These are phyloP conservation scores for Caenorhabditis angaria DNA, from an alignment of 2,888 invertebrate genomes.

Conservation along the genomic window DNA sequence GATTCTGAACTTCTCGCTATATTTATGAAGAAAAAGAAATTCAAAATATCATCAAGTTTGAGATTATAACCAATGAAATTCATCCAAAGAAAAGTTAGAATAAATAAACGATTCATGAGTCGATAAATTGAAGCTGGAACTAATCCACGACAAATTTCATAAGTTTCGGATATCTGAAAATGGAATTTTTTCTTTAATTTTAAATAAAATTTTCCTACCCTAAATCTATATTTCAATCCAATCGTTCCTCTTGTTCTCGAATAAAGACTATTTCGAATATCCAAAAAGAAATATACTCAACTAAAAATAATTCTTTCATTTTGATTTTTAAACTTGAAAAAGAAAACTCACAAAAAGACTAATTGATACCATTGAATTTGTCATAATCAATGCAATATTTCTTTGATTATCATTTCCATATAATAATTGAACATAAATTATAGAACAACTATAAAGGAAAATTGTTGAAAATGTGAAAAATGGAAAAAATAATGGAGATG, in stretches of 20 bases:
- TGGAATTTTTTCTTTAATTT: too few species aligned
- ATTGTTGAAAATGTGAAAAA: background rate
- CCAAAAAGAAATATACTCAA: background rate
- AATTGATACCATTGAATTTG: background rate
- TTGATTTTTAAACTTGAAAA: background rate
- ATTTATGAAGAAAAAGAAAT: background rate
- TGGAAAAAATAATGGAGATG: background rate
- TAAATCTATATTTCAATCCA: background rate
- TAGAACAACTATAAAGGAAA: background rate
- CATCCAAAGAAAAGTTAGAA: background rate
- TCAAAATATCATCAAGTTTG: background rate
- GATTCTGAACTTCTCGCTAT: background rate
- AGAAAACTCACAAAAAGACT: background rate
- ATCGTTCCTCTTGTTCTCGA: background rate
- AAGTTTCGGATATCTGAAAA: background rate
- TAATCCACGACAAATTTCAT: constrained; percentile 1
- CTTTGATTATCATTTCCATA: background rate
- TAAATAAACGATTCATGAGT: background rate
- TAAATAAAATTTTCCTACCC: background rate
- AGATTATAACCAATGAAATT: background rate
- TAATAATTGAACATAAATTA: background rate
- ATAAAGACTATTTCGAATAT: background rate
- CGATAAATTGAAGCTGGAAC: background rate
- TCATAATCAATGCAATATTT: background rate
- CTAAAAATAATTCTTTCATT: background rate